Conservation (phyloP, 2,888 invertebrate species). For the Plebejus argus region DNA sequence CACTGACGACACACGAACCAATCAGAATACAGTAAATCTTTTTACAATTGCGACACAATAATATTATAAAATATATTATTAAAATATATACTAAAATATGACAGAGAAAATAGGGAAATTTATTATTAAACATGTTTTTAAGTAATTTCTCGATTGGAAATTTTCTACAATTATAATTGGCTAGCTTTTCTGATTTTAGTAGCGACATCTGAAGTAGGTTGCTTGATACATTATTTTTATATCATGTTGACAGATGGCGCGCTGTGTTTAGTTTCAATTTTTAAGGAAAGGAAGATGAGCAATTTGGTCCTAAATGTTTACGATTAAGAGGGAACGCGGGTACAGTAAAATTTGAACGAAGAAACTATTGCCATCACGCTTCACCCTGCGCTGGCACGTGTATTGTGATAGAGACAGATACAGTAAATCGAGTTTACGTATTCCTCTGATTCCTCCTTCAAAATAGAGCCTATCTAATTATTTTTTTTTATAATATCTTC, state of each 20-base stretch:
- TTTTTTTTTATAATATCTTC: no score
- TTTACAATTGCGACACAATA: neutral
- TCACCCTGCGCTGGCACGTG: no score
- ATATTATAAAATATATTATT: neutral
- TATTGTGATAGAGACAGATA: no score
- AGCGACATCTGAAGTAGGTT: neutral
- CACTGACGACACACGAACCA: slow-evolving; percentile 53
- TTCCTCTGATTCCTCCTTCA: no score
- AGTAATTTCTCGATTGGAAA: neutral
- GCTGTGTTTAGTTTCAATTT: neutral
- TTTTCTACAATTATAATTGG: neutral
- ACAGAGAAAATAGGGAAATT: neutral
- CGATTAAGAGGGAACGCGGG: no score
- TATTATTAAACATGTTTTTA: neutral
- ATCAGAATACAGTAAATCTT: slow-evolving; percentile 32
- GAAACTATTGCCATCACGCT: no score
- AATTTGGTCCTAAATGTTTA: no score
- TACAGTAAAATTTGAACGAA: no score
- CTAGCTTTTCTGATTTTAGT: neutral
- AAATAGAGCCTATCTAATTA: no score
- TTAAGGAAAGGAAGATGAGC: neutral
- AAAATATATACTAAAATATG: neutral
- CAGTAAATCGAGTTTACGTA: no score
- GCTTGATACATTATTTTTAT: neutral
- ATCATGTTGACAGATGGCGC: neutral